Evolutionary conservation across 2,113 vertebrate genomes (phyloP), one percentile per base, ranked within the genome.

Genomic region (Oreotrochilus melanogaster): DNA sequence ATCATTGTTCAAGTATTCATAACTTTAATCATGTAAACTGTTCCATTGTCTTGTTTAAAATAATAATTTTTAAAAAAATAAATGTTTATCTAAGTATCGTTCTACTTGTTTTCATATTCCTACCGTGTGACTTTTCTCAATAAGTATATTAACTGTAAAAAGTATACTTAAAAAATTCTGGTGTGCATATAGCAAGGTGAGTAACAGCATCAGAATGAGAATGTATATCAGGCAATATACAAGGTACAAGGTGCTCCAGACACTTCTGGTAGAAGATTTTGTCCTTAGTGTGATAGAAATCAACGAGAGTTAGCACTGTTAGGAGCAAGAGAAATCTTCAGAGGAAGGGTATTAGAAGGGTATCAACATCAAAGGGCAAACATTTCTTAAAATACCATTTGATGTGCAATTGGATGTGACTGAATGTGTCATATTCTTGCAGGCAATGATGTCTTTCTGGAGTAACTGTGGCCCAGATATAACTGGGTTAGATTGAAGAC

Each of bases 141-240:
- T 28, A 78, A 82, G 11, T 4, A 24, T 14, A 35, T 18, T 54
- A 65, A 22, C 9, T 42, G 2, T 51, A 78, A 7, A 75, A 84
- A 89, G 8, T 64, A 39, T 39, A 67, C 39, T n/a, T 1, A 82
- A 82, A 66, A 81, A 78, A 56, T 50, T 1, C 4, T 75, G 14
- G 3, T 0, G 0, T 5, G 3, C 1, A 28, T 48, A 11, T 18
- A 60, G 17, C 27, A 10, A 79, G 47, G 48, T 6, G 27, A 2
- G 0, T 87, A 53, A 45, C 8, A 53, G 4, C n/a, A 57, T 16
- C 54, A 73, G 22, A 82, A 67, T 24, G 10, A 30, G 13, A 66
- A n/a, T n/a, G n/a, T n/a, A n/a, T n/a, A n/a, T n/a, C 7, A 42
- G 10, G 11, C 54, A 8, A 7, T 31, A 33, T 25, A 5, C 3